Base-by-base conservation (phyloP, 2,113 vertebrate genomes). In the Colistium nudipinnis region DNA sequence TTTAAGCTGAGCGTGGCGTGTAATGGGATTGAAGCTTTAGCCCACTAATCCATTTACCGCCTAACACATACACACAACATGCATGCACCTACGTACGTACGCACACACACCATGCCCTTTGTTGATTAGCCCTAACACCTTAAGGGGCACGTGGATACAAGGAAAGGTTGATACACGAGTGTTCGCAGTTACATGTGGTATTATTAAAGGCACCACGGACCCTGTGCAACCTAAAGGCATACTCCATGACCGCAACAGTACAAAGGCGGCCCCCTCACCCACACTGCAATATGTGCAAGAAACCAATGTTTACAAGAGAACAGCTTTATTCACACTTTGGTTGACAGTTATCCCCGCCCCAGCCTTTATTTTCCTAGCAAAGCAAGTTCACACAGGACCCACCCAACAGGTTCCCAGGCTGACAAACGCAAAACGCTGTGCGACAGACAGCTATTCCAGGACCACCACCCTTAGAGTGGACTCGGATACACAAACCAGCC, bases 21-120 rank as follows among this genome's bases (percentile, higher is more conserved):
- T 90, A 88, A 91, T 87, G 78, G 54, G 89, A 89, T 89, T 88
- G 78, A 83, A 66, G 85, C 31, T 86, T 91, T 86, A 87, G 35
- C 60, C 64, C 20, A 12, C 62, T 90, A 88, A 91, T 91, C 90
- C 84, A 88, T 69, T 91, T 87, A 88, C 67, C 65, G 69, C 41
- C 44, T 57, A 70, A 87, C 74, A 79, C 78, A 86, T 63, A 79
- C 30, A 74, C 66, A 77, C 49, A 74, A 4, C 36, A 60, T 59
- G 48, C 70, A 66, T 41, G 72, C 27, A 70, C 45, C 56, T 60
- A 78, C 5, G 12, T 51, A 70, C n/a, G 28, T 1, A 65, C 22
- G 22, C 19, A 63, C 68, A 76, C 56, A 51, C 20, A 64, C 27
- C 14, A 59, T 52, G 14, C 28, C 60, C 31, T 63, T 45, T 65